Evolutionary conservation across 2,113 vertebrate genomes (phyloP).

Genomic region (Solea solea): DNA sequence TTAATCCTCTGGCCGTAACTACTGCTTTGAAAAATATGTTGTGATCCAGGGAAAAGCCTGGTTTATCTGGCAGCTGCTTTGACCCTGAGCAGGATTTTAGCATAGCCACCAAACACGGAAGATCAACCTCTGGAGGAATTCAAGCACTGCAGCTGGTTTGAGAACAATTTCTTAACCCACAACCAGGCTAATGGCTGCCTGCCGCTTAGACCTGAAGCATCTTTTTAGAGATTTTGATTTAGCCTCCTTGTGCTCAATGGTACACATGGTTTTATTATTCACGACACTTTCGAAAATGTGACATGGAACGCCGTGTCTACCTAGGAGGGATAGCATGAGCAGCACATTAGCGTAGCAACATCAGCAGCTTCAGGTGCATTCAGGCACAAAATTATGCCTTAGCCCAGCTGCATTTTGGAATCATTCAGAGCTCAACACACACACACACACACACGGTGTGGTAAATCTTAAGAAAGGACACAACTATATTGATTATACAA

Average conservation of each 20-base stretch:
- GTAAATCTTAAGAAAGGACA: neutral
- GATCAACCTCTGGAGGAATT: slow-evolving; percentile 20
- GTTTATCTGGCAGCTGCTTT: slow-evolving; percentile 2
- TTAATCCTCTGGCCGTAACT: neutral
- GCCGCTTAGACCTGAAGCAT: neutral
- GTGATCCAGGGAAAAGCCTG: slow-evolving; percentile 4
- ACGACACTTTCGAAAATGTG: slow-evolving; percentile 2
- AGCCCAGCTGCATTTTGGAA: neutral
- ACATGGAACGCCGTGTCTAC: neutral
- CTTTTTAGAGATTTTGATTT: neutral
- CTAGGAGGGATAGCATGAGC: neutral
- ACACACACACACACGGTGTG: neutral
- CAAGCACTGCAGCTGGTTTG: slow-evolving; percentile 8
- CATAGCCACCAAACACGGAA: neutral
- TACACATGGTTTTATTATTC: neutral
- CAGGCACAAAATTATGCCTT: neutral
- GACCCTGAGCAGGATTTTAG: slow-evolving; percentile 17
- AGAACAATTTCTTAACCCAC: slow-evolving; percentile 1
- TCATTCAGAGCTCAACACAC: neutral
- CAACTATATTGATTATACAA: slow-evolving; percentile 8
- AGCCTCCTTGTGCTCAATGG: too few relatives aligned
- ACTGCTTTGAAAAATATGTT: neutral
- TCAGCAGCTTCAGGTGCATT: neutral
- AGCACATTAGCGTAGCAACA: neutral
- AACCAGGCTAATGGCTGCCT: neutral